phyloP scores from a whole-genome alignment of 2,113 vertebrate species.

The Amblyornis subalaris region DNA sequence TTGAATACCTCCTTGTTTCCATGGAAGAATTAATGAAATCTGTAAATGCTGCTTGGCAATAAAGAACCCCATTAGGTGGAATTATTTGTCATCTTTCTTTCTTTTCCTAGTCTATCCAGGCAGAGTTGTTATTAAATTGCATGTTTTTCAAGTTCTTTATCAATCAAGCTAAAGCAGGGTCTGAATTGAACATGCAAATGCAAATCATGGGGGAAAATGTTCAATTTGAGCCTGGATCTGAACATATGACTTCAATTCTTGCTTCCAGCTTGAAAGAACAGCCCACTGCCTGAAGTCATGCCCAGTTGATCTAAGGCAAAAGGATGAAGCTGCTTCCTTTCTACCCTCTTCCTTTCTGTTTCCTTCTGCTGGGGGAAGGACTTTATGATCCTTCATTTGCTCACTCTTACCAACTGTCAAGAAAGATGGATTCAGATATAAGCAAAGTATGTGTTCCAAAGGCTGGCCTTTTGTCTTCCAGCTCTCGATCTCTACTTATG shows the following conservation, averaged over 20 bases:
- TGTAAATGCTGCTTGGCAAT: neutral
- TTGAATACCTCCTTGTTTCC: neutral
- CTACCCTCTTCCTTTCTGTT: neutral
- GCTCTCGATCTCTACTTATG: accelerated
- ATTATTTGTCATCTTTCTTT: neutral
- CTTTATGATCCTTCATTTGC: neutral
- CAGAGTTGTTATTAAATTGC: neutral
- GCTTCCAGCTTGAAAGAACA: neutral
- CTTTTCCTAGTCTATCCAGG: neutral
- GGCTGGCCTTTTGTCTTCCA: neutral
- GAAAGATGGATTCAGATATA: neutral
- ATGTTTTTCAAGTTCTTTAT: neutral
- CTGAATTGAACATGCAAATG: neutral
- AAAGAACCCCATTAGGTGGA: accelerated
- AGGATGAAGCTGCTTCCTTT: neutral
- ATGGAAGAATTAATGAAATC: neutral
- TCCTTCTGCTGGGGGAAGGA: neutral
- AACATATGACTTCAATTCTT: neutral
- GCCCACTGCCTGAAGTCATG: neutral
- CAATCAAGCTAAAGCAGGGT: neutral
- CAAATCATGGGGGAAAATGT: neutral
- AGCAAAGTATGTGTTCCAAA: neutral
- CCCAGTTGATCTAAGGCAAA: accelerated
- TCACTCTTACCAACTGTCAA: neutral
- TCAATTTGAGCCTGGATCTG: neutral